phyloP scores from a whole-genome alignment of 2,888 invertebrate genomes.

The Drosophila quinaria region DNA sequence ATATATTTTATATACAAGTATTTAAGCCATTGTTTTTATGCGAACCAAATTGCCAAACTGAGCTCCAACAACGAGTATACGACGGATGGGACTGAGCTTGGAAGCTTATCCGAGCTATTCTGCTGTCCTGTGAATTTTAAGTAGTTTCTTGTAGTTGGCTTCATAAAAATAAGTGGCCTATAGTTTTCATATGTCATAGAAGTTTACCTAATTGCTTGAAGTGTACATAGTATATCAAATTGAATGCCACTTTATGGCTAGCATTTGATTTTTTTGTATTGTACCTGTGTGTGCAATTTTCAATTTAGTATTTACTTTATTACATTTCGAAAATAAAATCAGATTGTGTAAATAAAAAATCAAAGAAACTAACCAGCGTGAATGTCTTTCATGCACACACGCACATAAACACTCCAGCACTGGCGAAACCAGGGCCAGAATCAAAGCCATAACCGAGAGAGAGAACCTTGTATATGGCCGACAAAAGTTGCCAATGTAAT shows the following conservation, averaged over 20 bases:
- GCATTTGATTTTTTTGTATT: conserved; percentile 17
- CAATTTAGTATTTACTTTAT: conserved; percentile 59
- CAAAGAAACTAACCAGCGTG: conserved; percentile 56
- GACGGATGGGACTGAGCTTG: neutral
- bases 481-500: conserved; percentile 74
- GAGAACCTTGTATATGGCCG: conserved; percentile 42
- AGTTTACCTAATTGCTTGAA: conserved; percentile 7
- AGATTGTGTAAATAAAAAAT: conserved; percentile 60
- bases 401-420: conserved; percentile 23
- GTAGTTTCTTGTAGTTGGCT: conserved; percentile 12
- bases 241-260: conserved; percentile 5
- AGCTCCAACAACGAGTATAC: conserved; percentile 8
- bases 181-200: conserved; percentile 18
- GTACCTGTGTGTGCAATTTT: conserved; percentile 31
- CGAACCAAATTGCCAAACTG: conserved; percentile 21
- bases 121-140: conserved; percentile 32
- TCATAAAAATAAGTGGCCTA: conserved; percentile 24
- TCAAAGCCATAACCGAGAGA: conserved; percentile 9
- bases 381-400: conserved; percentile 51
- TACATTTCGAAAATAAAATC: conserved; percentile 70
- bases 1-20: conserved; percentile 28
- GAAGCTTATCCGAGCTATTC: conserved; percentile 21
- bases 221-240: neutral
- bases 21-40: conserved; percentile 61
- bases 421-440: conserved; percentile 3